Evolutionary conservation across 2,797 vertebrate genomes (phyloP).

Genomic region (Mionectes olivaceus): DNA sequence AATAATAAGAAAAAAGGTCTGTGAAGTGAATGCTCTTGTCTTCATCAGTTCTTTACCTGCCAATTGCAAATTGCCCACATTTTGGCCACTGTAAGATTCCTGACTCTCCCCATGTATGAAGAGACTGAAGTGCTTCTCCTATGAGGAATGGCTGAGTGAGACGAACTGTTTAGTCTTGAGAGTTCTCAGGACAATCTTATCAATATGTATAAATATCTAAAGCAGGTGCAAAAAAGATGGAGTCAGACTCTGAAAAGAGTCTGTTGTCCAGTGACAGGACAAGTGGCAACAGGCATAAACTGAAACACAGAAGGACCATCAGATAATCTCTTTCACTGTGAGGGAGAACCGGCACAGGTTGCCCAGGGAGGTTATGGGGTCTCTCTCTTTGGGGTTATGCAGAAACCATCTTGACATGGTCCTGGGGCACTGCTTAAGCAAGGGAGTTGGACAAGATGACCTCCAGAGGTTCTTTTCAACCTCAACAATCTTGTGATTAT

Average conservation of each 20-base stretch:
- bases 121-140: not conserved
- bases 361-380: not conserved
- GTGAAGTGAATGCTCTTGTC: not conserved
- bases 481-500: not conserved
- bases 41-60: not conserved
- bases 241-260: not conserved
- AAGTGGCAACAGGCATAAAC: not conserved
- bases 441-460: fast-evolving
- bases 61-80: not conserved
- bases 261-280: not conserved
- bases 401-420: not conserved
- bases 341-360: not conserved
- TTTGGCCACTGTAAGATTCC: not conserved
- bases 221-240: not conserved
- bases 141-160: not conserved
- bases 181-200: not conserved
- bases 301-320: not conserved
- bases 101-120: not conserved
- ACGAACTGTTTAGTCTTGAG: not conserved
- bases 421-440: not conserved
- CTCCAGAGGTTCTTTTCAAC: not conserved
- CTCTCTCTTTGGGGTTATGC: not conserved
- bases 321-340: not conserved
- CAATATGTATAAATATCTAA: not conserved
- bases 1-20: not conserved